Evolutionary conservation across 2,797 vertebrate genomes (phyloP).

Genomic region (Orestias chungarensis): DNA sequence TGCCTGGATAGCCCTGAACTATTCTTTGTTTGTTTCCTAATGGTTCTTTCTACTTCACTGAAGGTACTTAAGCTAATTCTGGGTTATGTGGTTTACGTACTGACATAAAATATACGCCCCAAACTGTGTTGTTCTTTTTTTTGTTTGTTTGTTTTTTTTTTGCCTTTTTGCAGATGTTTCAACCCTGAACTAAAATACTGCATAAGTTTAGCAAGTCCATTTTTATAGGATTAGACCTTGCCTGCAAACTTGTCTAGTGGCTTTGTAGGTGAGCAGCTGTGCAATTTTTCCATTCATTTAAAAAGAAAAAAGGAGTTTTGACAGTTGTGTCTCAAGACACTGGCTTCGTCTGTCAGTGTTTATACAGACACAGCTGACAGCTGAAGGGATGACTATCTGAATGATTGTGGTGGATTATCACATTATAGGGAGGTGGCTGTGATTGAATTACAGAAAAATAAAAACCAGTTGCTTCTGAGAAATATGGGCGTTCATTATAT

Average conservation of each 20-base stretch:
- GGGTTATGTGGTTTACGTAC: conserved; percentile 8
- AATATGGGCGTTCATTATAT: background rate
- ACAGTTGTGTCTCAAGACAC: conserved; percentile 45
- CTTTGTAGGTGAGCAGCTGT: conserved; percentile 14
- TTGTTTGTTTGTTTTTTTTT: background rate
- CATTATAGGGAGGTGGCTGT: conserved; percentile 12
- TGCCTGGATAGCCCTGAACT: conserved; percentile 55
- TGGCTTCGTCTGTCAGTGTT: conserved; percentile 50
- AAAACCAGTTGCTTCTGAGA: background rate
- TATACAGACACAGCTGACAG: conserved; percentile 19
- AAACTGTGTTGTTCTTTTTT: background rate
- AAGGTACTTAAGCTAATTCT: conserved; percentile 24
- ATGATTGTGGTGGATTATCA: conserved; percentile 40
- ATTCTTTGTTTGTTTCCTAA: conserved; percentile 45
- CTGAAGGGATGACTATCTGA: conserved; percentile 16
- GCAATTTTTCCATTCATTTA: conserved; percentile 39
- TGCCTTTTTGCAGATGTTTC: conserved; percentile 3
- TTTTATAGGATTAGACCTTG: background rate
- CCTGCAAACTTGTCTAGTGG: conserved; percentile 11
- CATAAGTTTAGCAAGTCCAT: background rate
- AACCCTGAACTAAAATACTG: conserved; percentile 6
- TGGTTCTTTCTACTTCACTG: conserved; percentile 29
- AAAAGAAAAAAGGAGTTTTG: conserved; percentile 32
- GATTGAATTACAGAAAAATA: conserved; percentile 27
- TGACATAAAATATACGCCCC: background rate